Conservation (phyloP, 1,140 invertebrate species). For the Meteorus sp. region DNA sequence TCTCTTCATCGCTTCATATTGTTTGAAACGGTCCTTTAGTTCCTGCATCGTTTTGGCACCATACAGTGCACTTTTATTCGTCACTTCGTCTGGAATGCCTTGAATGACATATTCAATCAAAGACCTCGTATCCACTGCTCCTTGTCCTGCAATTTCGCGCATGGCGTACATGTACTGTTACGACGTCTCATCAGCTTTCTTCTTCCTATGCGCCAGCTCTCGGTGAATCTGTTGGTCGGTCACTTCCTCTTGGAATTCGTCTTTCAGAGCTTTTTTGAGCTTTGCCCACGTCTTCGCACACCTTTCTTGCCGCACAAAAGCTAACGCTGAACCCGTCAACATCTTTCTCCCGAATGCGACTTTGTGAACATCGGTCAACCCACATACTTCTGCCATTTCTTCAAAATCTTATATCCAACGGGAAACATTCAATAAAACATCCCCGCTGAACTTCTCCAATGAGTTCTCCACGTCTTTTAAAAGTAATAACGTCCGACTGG, state of each 20-base stretch:
- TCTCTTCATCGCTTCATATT: constrained; percentile 5
- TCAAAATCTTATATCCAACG: constrained; percentile 30
- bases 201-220: constrained; percentile 29
- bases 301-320: constrained; percentile 29
- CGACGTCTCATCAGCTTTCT: constrained; percentile 31
- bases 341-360: constrained; percentile 31
- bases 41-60: constrained; percentile 37
- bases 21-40: constrained; percentile 18
- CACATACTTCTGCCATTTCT: constrained; percentile 23
- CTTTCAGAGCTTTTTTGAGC: constrained; percentile 27
- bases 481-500: background rate
- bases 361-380: constrained; percentile 28
- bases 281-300: constrained; percentile 24
- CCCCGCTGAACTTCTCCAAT: no score
- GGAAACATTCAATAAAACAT: constrained; percentile 10
- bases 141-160: constrained; percentile 38
- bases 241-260: constrained; percentile 32
- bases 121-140: constrained; percentile 36
- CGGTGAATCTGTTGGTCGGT: constrained; percentile 31
- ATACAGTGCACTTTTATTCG: constrained; percentile 44
- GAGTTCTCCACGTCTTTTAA: constrained; percentile 23
- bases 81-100: constrained; percentile 42
- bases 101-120: constrained; percentile 47
- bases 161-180: constrained; percentile 34
- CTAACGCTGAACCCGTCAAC: constrained; percentile 29